These are phyloP conservation scores for Blastobasis adustella DNA, from an alignment of 2,888 invertebrate species.

Conservation along the genomic window DNA sequence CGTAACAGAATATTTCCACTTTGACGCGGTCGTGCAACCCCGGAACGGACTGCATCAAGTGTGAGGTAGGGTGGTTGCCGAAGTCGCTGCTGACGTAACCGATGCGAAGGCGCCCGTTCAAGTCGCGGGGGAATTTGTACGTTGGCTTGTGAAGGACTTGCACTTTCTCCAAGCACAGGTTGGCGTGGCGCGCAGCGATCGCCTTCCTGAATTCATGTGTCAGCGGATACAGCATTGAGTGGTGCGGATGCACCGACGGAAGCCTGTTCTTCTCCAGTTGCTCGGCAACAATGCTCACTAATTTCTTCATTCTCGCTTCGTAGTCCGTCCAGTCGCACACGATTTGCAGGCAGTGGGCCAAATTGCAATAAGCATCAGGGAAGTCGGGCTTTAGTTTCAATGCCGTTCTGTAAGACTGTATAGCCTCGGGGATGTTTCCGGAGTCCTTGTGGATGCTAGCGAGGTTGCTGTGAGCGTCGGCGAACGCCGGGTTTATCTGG, in stretches of 20 bases:
- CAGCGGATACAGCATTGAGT: slow-evolving; percentile 99
- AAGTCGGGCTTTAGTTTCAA: slow-evolving; percentile 98
- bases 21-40: slow-evolving; percentile 89
- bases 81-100: slow-evolving; percentile 99
- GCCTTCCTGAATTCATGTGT: slow-evolving; percentile 96
- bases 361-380: slow-evolving; percentile 99
- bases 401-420: slow-evolving; percentile 97
- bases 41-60: slow-evolving; percentile 99
- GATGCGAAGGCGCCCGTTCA: slow-evolving; percentile 85
- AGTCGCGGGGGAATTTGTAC: slow-evolving; percentile 85
- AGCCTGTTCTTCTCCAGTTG: slow-evolving; percentile 97
- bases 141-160: slow-evolving; percentile 94
- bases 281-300: slow-evolving; percentile 97
- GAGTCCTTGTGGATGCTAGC: slow-evolving; percentile 99
- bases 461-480: slow-evolving; percentile 98
- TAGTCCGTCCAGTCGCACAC: slow-evolving; percentile 99
- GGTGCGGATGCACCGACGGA: slow-evolving; percentile 99
- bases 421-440: slow-evolving; percentile 99
- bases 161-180: slow-evolving; percentile 97
- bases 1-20: slow-evolving; percentile 96
- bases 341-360: slow-evolving; percentile 98
- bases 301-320: slow-evolving; percentile 95
- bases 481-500: slow-evolving; percentile 99
- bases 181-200: slow-evolving; percentile 97
- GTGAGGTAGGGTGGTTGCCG: slow-evolving; percentile 99